Conservation (phyloP, 2,113 vertebrate species). For the Podarcis cretensis region DNA sequence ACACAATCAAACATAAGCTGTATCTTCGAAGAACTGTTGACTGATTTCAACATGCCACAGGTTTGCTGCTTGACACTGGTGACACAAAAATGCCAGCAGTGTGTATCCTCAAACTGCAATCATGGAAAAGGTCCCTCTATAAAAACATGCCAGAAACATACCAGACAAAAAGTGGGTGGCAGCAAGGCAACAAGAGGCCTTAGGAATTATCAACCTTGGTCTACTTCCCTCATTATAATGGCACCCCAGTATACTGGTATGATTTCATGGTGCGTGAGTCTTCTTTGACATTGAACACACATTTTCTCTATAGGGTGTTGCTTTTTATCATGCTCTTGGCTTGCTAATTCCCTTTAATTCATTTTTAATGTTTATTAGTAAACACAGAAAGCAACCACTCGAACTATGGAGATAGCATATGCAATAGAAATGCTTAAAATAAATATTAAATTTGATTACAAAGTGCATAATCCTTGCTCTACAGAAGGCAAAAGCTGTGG, state of each 20-base stretch:
- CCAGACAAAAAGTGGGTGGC: conserved; percentile 19
- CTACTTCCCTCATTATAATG: not conserved
- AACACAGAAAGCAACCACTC: not conserved
- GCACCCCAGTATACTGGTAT: not conserved
- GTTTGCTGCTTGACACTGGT: conserved; percentile 61
- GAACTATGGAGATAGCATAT: too few species aligned
- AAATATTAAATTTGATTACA: conserved; percentile 38
- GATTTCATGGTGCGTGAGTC: not conserved
- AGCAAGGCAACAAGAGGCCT: not conserved
- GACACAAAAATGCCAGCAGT: conserved; percentile 57
- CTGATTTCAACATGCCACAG: conserved; percentile 53
- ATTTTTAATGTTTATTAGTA: not conserved
- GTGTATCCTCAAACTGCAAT: conserved; percentile 53
- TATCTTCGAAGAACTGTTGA: conserved; percentile 58
- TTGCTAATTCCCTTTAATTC: not conserved
- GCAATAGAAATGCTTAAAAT: not conserved
- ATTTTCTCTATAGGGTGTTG: not conserved
- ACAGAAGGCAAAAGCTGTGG: not conserved
- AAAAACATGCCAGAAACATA: conserved; percentile 42
- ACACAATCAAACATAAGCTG: conserved; percentile 77
- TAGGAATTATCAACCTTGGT: conserved; percentile 19
- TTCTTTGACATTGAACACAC: not conserved
- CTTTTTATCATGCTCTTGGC: not conserved
- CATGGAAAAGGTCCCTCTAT: conserved; percentile 57
- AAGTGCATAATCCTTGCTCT: conserved; percentile 8